A percentile compares a stretch with the other conserved stretches of the same genome.
These are phyloP conservation scores for Dione juno DNA, from an alignment of 2,888 invertebrate genomes.

Conservation along the genomic window DNA sequence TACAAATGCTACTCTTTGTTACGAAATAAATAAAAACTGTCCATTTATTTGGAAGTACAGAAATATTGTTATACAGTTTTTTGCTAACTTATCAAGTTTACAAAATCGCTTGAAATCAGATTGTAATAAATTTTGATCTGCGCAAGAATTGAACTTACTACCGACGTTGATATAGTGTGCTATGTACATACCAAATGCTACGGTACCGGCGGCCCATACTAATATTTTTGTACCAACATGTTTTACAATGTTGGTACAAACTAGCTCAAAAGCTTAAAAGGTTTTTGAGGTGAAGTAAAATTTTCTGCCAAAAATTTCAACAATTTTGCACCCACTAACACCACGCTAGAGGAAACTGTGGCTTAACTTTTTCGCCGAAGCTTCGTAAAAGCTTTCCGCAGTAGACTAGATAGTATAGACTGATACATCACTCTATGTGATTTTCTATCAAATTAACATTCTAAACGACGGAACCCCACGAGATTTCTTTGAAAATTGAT, in stretches of 20 bases:
- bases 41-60: not conserved
- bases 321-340: conserved; percentile 16
- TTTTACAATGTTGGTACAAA: not conserved
- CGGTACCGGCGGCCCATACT: not conserved
- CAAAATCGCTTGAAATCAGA: not conserved
- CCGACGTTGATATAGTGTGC: not conserved
- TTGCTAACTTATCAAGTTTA: not conserved
- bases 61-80: not conserved
- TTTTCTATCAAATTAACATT: too few relatives aligned
- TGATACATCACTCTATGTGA: not conserved
- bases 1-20: not conserved
- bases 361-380: not conserved
- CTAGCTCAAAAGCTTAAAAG: conserved; percentile 11
- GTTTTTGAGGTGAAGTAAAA: conserved; percentile 12
- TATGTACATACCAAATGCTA: not conserved
- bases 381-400: not conserved
- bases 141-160: not conserved
- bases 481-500: too few relatives aligned
- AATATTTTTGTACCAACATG: not conserved
- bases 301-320: conserved; percentile 15
- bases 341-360: conserved; percentile 1
- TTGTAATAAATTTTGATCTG: not conserved
- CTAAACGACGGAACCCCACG: too few relatives aligned
- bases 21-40: not conserved
- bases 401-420: not conserved